Conservation (phyloP, 2,113 vertebrate species). For the Nycticebus coucang region DNA sequence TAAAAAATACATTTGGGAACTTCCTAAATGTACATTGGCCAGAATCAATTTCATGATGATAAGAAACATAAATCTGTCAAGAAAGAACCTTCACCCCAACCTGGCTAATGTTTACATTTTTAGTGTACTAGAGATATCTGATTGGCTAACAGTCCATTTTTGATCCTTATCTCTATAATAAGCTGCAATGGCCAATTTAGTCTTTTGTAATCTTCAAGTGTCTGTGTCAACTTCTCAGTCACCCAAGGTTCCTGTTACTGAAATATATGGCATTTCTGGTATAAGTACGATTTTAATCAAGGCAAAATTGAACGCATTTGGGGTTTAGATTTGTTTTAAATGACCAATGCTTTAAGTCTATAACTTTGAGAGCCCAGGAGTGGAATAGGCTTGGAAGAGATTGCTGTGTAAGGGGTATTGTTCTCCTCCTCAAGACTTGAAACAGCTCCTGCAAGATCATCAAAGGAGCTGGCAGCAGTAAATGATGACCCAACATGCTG, state of each 20-base stretch:
- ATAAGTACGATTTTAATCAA: neutral
- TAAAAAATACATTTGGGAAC: neutral
- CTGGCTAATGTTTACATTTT: slow-evolving; percentile 30
- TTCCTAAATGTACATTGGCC: neutral
- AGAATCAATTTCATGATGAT: neutral
- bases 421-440: neutral
- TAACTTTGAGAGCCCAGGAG: neutral
- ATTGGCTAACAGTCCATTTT: neutral
- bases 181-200: neutral
- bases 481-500: neutral
- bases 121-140: neutral
- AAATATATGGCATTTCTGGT: neutral
- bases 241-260: neutral
- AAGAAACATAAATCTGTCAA: slow-evolving; percentile 32
- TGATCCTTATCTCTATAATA: neutral
- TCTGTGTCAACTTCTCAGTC: neutral
- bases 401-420: neutral
- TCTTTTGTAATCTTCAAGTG: neutral
- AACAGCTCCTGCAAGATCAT: neutral
- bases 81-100: neutral
- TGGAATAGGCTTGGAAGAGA: neutral
- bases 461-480: neutral
- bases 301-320: neutral
- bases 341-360: neutral
- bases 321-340: neutral